phyloP scores from a whole-genome alignment of 2,113 vertebrate genomes.

The Elephas maximus region DNA sequence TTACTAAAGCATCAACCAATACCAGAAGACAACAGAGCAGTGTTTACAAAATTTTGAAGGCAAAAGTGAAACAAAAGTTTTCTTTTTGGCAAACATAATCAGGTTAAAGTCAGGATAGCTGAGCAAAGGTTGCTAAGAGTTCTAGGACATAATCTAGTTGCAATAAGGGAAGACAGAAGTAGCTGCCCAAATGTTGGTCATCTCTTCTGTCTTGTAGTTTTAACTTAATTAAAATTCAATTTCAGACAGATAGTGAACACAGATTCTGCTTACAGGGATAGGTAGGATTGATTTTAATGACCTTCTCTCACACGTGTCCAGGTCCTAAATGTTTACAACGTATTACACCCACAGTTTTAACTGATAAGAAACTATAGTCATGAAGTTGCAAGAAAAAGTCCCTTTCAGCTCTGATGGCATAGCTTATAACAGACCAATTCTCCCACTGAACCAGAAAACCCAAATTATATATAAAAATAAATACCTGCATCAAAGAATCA shows the following conservation, averaged over 20 bases:
- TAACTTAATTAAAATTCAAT: constrained; percentile 18
- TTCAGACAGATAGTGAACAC: not conserved
- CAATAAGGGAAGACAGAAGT: constrained; percentile 77
- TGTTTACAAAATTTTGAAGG: too few species aligned
- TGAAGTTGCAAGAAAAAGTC: not conserved
- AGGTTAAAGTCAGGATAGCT: constrained; percentile 81
- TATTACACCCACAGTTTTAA: not conserved
- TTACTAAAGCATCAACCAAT: not conserved
- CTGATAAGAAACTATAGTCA: not conserved
- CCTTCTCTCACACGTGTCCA: not conserved
- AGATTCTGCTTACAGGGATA: not conserved
- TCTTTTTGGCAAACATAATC: constrained; percentile 78
- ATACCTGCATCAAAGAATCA: not conserved
- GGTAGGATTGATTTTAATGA: not conserved
- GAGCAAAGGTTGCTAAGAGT: constrained; percentile 78
- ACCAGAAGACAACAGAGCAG: not conserved
- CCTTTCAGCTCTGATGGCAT: not conserved
- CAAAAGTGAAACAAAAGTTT: constrained; percentile 59
- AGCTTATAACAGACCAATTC: not conserved
- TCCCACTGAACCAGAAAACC: not conserved
- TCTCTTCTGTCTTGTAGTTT: constrained; percentile 26
- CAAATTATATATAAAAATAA: not conserved
- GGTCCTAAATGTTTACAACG: not conserved
- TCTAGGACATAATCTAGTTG: constrained; percentile 75
- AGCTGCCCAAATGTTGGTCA: not conserved